Evolutionary conservation across 2,113 vertebrate genomes (phyloP).

Genomic region (Leucosticte australis): DNA sequence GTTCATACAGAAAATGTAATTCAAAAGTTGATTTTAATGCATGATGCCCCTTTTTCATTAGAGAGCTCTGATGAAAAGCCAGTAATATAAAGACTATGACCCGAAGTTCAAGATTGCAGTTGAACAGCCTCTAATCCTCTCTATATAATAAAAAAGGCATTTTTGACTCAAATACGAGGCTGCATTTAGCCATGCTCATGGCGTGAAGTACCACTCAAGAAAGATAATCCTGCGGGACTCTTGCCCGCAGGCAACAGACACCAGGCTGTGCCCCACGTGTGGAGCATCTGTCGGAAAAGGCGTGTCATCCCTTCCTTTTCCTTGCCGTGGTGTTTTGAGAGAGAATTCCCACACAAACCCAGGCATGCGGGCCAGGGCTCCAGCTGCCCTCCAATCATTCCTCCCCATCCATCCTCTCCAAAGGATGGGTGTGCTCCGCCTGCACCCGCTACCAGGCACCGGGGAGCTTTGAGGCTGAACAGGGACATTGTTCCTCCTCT

Average conservation of each 20-base stretch:
- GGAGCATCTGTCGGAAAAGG: background rate
- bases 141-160: slow-evolving; percentile 3
- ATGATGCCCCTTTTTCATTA: slow-evolving; percentile 16
- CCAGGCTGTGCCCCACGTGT: rapidly evolving
- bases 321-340: background rate
- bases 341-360: background rate
- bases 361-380: rapidly evolving
- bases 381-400: background rate
- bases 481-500: background rate
- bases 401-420: rapidly evolving
- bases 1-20: slow-evolving; percentile 41
- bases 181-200: background rate
- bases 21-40: slow-evolving; percentile 52
- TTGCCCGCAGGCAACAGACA: background rate
- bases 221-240: background rate
- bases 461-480: rapidly evolving
- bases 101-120: background rate
- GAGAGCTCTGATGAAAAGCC: slow-evolving; percentile 27
- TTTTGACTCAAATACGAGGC: slow-evolving; percentile 8
- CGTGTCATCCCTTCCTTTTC: background rate
- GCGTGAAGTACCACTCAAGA: background rate
- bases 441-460: rapidly evolving
- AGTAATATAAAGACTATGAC: background rate
- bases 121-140: slow-evolving; percentile 1
- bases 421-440: background rate